Evolutionary conservation across 1,140 invertebrate genomes (phyloP).

Genomic region (Listronotus oregonensis): DNA sequence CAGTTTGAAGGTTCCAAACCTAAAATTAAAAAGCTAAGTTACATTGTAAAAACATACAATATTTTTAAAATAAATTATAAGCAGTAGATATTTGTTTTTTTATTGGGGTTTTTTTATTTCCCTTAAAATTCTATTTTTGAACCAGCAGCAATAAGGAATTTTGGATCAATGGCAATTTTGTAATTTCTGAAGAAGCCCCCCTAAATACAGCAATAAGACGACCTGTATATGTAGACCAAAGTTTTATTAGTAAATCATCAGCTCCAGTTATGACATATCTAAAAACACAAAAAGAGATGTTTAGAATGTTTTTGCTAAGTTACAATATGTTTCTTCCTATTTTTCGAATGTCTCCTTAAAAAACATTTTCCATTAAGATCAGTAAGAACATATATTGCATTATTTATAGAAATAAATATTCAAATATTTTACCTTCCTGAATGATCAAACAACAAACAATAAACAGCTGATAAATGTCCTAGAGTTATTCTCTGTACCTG

Average conservation of each 20-base stretch:
- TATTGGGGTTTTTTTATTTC: no score
- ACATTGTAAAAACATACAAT: no score
- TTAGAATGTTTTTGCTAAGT: no score
- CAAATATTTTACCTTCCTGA: constrained; percentile 91
- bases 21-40: no score
- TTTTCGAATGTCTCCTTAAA: no score
- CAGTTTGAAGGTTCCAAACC: constrained; percentile 89
- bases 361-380: no score
- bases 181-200: constrained; percentile 93
- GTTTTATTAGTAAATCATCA: constrained; percentile 95
- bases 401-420: no score
- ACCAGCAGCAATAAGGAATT: constrained; percentile 86
- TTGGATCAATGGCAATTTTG: constrained; percentile 93
- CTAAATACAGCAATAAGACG: constrained; percentile 87
- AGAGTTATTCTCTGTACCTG: constrained; percentile 82
- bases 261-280: constrained; percentile 71
- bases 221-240: constrained; percentile 92
- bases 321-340: no score
- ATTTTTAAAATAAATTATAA: no score
- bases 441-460: constrained; percentile 93
- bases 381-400: no score
- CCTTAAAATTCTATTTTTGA: constrained; percentile 87
- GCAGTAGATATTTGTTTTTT: no score
- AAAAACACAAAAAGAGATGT: constrained; percentile 42
- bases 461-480: constrained; percentile 94